Evolutionary conservation across 2,797 vertebrate genomes (phyloP), one percentile per base, ranked within the genome.

Genomic region (Danio kyathit): DNA sequence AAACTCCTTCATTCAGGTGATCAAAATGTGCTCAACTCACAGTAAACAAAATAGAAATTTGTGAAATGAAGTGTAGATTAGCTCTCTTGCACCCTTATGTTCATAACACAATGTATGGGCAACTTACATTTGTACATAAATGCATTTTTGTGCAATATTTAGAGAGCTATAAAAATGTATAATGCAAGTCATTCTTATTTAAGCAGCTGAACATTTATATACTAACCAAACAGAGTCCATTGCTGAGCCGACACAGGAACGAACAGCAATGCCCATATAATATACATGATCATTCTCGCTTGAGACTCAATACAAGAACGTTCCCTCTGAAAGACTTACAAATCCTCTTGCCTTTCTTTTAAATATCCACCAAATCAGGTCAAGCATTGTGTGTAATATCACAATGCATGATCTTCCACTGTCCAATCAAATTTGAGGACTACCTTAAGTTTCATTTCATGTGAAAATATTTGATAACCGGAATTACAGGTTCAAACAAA

Each of bases 211-310:
- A 29, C 16, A 2, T 51, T 61, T 29, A 69, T 5, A 21, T 75
- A 93, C 92, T 92, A 11, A 94, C 92, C 59, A 70, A 90, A 86
- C 0, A 82, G 0, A n/a, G 59, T 40, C 0, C 86, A 66, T 6
- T 0, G 65, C 2, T 71, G 75, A 79, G 12, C 86, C 54, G 82
- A 80, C 86, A 88, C 71, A 89, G 49, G 57, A 57, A 1, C 17
- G 54, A 21, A 76, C 21, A 46, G 16, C 4, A 65, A 51, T 5
- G 43, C 38, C 66, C 66, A 69, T 4, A 51, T 1, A 51, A 69
- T 8, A 51, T 69, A 38, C 66, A 51, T 51, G 8, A 38, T 38
- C 8, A 49, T 0, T 69, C 13, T 69, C 6, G 19, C 19, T 16
- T 5, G 44, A 67, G 16, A 49, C 65, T 67, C 66, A 16, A 49